Evolutionary conservation across 1,140 invertebrate species (phyloP), one percentile per base, ranked within the genome.

Genomic region (Ericerus pela): DNA sequence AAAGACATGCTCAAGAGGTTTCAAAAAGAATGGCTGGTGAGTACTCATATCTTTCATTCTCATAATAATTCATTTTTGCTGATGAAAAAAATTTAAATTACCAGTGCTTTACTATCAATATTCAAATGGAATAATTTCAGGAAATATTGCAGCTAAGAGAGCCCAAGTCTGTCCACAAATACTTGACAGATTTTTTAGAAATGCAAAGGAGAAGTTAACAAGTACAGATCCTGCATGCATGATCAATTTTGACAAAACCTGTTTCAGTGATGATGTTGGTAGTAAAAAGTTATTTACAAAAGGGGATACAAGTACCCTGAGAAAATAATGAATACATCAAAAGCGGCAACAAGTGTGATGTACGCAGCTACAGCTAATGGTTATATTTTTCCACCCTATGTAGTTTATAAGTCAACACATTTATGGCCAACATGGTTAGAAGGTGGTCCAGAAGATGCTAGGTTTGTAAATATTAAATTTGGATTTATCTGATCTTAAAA

Each of bases 341-440:
- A 65, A 53, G 29, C 58, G 14, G 27, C 33, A 16, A 63, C 30
- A 22, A 64, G 62, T 6, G 2, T 66, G 16, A 64, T 67, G 63
- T 60, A 67, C 58, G 58, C 43, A 60, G 63, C 53, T 33, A 58
- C 51, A 59, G 64, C 58, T 12, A 43, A 33, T 54, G 64, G 63
- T 26, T 24, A 51, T 22, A 16, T 60, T 18, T 41, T 64, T 24
- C 64, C 63, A 18, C 43, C 51, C 27, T 65, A 61, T 59, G 64
- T 67, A 33, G 63, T 65, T 3, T 67, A 65, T 30, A 60, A 56
- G 55, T 58, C 68, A 2, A 51, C 64, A 58, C 51, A 67, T 54
- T 27, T 72, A 16, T 70, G 62, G 51, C 31, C 54, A 27, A 64
- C 62, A 24, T 72, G 69, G 67, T 63, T 57, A 30, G 41, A 63